Evolutionary conservation across 2,113 vertebrate species (phyloP), one percentile per base, ranked within the genome.

Genomic region (Sprattus sprattus): DNA sequence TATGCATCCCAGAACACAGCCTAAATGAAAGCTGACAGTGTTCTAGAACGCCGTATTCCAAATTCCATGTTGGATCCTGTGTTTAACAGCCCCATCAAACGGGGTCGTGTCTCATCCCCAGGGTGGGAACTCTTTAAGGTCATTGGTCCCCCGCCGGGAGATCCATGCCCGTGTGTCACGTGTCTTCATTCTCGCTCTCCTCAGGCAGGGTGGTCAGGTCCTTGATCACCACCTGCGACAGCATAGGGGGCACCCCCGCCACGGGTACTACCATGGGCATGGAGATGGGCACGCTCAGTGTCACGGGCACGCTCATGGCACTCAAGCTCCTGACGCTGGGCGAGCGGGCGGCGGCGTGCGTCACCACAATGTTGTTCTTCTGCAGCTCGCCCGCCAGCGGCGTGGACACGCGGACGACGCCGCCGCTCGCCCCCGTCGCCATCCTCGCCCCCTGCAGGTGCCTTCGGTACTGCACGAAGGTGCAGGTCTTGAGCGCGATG

Each of bases 381-480:
- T 87, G 89, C 13, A 90, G 60, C 46, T 91, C 90, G 25, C 7
- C 9, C 8, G 25, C 11, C 32, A 78, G 15, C 71, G 28, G 0
- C 4, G 28, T 28, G 0, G 71, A 32, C 71, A 78, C 15, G 15
- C 28, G 11, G 4, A 28, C 71, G 5, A 10, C 28, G 9, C n/a
- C 25, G 25, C n/a, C 25, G 9, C n/a, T 32, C 10, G 71, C 9
- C 0, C 85, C 82, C 4, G 45, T 45, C 0, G 82, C 81, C 2
- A 80, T 57, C 0, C 84, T 39, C 2, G 44, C 45, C 16, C 85
- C 87, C 25, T 86, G 87, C 80, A 89, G 44, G 22, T 89, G 87
- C 13, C 67, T 86, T 28, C 85, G 78, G 82, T 91, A 92, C 86
- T 90, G 90, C 82, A 88, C 90, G 1, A 92, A 90, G 82, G 88